Evolutionary conservation across 2,888 invertebrate genomes (phyloP), one percentile per base, ranked within the genome.

Genomic region (Sepiola atlantica): DNA sequence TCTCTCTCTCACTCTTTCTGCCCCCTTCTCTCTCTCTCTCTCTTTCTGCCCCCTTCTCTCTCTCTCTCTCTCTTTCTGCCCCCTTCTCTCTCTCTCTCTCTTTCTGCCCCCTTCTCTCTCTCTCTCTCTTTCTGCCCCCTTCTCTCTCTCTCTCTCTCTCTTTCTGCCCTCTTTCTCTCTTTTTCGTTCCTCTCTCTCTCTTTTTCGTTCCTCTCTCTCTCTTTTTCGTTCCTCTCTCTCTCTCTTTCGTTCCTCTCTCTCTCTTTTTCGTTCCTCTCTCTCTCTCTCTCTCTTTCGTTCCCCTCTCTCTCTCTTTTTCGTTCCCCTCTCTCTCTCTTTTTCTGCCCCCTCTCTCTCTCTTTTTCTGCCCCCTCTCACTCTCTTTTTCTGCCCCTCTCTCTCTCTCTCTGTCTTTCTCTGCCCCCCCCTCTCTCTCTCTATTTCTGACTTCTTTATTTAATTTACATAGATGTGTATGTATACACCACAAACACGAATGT

Each of bases 101-200:
- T 10, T 91, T 35, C 35, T 6, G 4, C 91, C 45, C n/a, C n/a
- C n/a, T n/a, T n/a, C n/a, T n/a, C n/a, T n/a, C n/a, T n/a, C n/a
- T n/a, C n/a, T n/a, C n/a, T n/a, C n/a, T 77, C n/a, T n/a, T 4
- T n/a, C 21, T 77, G 21, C 10, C 21, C n/a, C n/a, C n/a, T 77
- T n/a, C n/a, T n/a, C 2, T n/a, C 8, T 8, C 4, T 2, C 8
- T 90, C 0, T n/a, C 24, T 14, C n/a, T n/a, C n/a, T n/a, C n/a
- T n/a, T 8, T 90, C 16, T n/a, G 8, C 16, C n/a, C 90, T 8
- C 28, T 10, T n/a, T n/a, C n/a, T n/a, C n/a, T n/a, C n/a, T n/a
- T n/a, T n/a, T n/a, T n/a, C n/a, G n/a, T n/a, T n/a, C n/a, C n/a
- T 28, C 24, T n/a, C n/a, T n/a, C 18, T 77, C 8, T 77, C n/a